A percentile compares a stretch with the other conserved stretches of the same genome.
Evolutionary conservation across 2,888 invertebrate genomes (phyloP).

Genomic region (Drosophila infuscata): DNA sequence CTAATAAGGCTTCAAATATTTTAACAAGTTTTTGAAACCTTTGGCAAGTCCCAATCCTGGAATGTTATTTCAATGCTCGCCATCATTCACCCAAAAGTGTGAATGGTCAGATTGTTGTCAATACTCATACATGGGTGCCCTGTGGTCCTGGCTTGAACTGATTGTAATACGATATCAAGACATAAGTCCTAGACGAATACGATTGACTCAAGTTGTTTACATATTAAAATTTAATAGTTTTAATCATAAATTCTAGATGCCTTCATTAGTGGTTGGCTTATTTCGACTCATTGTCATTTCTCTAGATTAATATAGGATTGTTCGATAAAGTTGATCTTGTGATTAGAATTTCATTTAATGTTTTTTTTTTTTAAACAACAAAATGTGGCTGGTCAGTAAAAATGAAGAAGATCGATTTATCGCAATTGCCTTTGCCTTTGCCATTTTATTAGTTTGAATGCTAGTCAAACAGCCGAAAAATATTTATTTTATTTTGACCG

Average conservation of each 20-base stretch:
- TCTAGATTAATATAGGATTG: not conserved
- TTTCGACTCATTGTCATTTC: not conserved
- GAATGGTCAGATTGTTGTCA: not conserved
- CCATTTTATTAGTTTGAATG: not conserved
- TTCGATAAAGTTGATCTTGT: not conserved
- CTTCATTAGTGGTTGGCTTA: not conserved
- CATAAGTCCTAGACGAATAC: not conserved
- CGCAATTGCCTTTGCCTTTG: fast-evolving
- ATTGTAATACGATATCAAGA: not conserved
- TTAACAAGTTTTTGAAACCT: not conserved
- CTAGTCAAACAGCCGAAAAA: too few relatives aligned
- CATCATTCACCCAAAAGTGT: not conserved
- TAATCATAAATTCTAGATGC: not conserved
- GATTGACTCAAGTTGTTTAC: not conserved
- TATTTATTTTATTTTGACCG: too few relatives aligned
- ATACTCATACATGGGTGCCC: not conserved
- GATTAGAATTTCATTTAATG: not conserved
- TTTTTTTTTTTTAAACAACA: not conserved
- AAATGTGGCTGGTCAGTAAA: not conserved
- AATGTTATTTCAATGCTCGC: not conserved
- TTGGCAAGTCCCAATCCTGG: not conserved
- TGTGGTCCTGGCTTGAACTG: not conserved
- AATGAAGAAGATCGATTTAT: not conserved
- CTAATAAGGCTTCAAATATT: not conserved
- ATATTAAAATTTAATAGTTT: not conserved